Evolutionary conservation across 2,113 vertebrate species (phyloP).

Genomic region (Mystacornis crossleyi): DNA sequence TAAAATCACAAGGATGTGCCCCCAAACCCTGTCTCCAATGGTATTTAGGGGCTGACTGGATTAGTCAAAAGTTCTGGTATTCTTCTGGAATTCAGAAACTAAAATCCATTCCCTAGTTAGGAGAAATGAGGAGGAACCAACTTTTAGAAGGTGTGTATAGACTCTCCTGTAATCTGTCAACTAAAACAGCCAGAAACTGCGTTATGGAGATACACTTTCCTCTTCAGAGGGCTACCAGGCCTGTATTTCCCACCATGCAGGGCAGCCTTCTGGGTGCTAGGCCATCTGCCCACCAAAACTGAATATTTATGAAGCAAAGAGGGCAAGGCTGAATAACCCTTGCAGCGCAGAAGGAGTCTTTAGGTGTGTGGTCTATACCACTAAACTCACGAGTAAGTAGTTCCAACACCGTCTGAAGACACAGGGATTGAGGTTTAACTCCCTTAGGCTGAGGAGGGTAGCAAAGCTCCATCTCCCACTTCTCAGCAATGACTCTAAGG

Average conservation of each 20-base stretch:
- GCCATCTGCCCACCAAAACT: neutral
- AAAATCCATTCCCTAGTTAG: neutral
- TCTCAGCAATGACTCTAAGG: neutral
- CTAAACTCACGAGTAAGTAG: rapidly evolving
- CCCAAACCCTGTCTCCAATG: neutral
- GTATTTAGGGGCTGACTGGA: neutral
- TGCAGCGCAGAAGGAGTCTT: neutral
- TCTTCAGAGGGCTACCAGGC: neutral
- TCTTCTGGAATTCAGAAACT: neutral
- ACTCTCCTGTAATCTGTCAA: neutral
- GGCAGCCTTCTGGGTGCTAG: neutral
- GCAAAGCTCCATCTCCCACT: neutral
- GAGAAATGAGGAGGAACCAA: neutral
- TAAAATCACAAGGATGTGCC: neutral
- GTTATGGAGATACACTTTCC: neutral
- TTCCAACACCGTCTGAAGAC: neutral
- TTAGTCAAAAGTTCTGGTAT: neutral
- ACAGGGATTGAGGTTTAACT: neutral
- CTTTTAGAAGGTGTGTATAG: neutral
- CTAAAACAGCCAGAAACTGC: neutral
- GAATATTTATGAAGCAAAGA: neutral
- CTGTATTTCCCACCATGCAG: neutral
- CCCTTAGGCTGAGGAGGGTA: neutral
- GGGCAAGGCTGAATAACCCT: neutral
- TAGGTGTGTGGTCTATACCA: neutral